Evolutionary conservation across 2,113 vertebrate species (phyloP), one percentile per base, ranked within the genome.

Genomic region (Caranx ignobilis): DNA sequence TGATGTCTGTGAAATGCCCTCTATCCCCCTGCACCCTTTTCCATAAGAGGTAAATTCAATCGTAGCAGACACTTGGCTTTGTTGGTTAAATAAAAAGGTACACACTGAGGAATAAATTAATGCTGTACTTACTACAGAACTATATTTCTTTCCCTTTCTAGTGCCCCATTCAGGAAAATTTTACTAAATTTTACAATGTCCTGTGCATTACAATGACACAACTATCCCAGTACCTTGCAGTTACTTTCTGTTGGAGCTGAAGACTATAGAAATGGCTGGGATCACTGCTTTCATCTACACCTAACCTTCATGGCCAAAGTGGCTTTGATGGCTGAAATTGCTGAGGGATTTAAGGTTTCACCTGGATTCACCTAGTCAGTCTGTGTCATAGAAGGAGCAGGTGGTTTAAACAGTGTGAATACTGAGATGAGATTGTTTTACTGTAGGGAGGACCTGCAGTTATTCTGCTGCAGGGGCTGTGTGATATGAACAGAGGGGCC

Each of bases 61-160:
- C 39, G 71, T 21, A 18, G n/a, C 35, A 18, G 2, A 6, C 35
- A 2, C 48, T 60, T 79, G 62, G 21, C n/a, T 39, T 52, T 21
- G 59, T 50, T 35, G 56, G 59, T 65, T 66, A 68, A 45, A 83
- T 71, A 54, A 59, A 60, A 52, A 62, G 52, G 5, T 50, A 67
- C n/a, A 63, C 47, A 63, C 47, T 72, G 11, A 75, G 19, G 64
- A 75, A 75, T 78, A 68, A 84, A 79, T 72, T 11, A 61, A 41
- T 57, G 41, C 10, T n/a, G 32, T 79, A 91, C 97, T 97, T 85
- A 99, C 98, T 82, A 26, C 26, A 26, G 26, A 26, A 26, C 98
- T 98, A 2, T 99, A 97, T 85, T 99, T 99, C 89, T 98, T 99
- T 99, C 98, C 84, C 98, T 96, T 93, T 95, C 98, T 82, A 99